These are phyloP conservation scores for Nomada ruficornis DNA, from an alignment of 2,888 invertebrate genomes.

Conservation along the genomic window DNA sequence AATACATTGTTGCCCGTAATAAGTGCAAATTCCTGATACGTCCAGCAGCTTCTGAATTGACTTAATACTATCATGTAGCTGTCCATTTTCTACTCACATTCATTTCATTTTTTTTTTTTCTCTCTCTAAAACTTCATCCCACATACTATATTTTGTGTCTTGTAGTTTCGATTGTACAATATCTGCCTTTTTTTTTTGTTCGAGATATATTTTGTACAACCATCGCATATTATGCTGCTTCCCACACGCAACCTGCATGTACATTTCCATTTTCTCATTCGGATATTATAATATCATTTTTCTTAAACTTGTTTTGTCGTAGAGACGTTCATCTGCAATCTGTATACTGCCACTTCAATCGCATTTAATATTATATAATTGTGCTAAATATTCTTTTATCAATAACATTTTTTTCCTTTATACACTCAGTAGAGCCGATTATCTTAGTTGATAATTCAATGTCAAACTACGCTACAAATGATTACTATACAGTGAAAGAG, in stretches of 20 bases:
- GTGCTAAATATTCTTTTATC: conserved; percentile 80
- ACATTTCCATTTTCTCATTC: conserved; percentile 44
- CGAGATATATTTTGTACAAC: conserved; percentile 65
- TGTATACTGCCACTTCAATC: conserved; percentile 65
- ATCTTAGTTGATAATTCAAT: conserved; percentile 81
- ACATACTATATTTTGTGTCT: conserved; percentile 70
- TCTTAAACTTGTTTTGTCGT: conserved; percentile 32
- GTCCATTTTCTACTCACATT: conserved; percentile 67
- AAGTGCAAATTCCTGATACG: conserved; percentile 61
- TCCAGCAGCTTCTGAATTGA: conserved; percentile 76
- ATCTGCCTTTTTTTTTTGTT: conserved; percentile 45
- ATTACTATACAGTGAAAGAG: conserved; percentile 84
- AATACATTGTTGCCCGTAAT: conserved; percentile 62
- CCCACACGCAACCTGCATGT: conserved; percentile 40
- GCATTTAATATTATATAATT: conserved; percentile 78
- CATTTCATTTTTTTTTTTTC: conserved; percentile 37
- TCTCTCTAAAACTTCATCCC: conserved; percentile 56
- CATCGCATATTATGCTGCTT: conserved; percentile 60
- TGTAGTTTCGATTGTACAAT: conserved; percentile 68
- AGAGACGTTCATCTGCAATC: conserved; percentile 49
- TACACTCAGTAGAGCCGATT: conserved; percentile 82
- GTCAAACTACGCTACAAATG: conserved; percentile 83
- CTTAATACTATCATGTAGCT: conserved; percentile 79
- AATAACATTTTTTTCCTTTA: conserved; percentile 76
- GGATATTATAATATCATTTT: conserved; percentile 58